A percentile compares a stretch with the other conserved stretches of the same genome.
These are phyloP conservation scores for Byasa hedistus DNA, from an alignment of 2,888 invertebrate species.

Conservation along the genomic window DNA sequence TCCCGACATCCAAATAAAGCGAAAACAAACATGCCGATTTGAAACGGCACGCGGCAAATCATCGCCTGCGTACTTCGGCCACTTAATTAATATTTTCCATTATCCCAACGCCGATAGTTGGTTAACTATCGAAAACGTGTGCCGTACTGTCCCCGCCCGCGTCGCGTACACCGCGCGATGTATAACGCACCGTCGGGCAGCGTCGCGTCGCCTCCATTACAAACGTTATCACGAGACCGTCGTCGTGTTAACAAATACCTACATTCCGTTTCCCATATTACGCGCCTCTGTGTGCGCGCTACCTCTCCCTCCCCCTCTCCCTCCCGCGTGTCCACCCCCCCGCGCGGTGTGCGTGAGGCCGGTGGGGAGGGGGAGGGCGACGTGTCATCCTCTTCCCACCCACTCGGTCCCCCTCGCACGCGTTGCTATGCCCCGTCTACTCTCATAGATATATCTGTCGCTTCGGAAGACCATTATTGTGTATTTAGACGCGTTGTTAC, in stretches of 20 bases:
- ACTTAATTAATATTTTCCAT: slow-evolving; percentile 53
- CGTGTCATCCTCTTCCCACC: slow-evolving; percentile 33
- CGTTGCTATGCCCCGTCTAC: slow-evolving; percentile 30
- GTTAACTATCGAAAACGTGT: slow-evolving; percentile 55
- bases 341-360: slow-evolving; percentile 39
- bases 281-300: slow-evolving; percentile 40
- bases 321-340: slow-evolving; percentile 22
- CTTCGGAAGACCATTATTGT: slow-evolving; percentile 64
- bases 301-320: slow-evolving; percentile 37
- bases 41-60: slow-evolving; percentile 42
- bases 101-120: slow-evolving; percentile 46
- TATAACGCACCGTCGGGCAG: slow-evolving; percentile 29
- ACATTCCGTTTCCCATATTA: slow-evolving; percentile 44
- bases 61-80: slow-evolving; percentile 35
- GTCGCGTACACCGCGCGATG: slow-evolving; percentile 26
- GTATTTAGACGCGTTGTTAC: slow-evolving; percentile 46
- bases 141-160: slow-evolving; percentile 39
- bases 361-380: slow-evolving; percentile 13
- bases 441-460: slow-evolving; percentile 40
- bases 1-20: slow-evolving; percentile 36
- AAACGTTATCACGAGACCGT: slow-evolving; percentile 50
- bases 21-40: slow-evolving; percentile 40
- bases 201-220: slow-evolving; percentile 48
- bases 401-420: slow-evolving; percentile 37
- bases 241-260: slow-evolving; percentile 44